phyloP scores from a whole-genome alignment of 2,113 vertebrate genomes.

The Entelurus aequoreus region DNA sequence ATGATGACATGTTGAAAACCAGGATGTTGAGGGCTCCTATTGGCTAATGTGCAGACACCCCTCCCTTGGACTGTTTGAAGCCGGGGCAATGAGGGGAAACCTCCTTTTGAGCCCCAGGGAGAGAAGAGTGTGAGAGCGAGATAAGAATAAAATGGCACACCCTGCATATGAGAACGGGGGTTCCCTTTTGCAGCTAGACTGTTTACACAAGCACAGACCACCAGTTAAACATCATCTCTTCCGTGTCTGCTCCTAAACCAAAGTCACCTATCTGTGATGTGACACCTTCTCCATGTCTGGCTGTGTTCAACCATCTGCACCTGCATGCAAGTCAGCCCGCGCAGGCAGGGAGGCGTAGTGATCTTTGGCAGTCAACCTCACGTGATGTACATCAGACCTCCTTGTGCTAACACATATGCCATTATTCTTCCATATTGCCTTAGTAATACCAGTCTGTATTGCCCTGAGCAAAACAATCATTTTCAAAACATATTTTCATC shows the following conservation, averaged over 20 bases:
- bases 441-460: conserved; percentile 6
- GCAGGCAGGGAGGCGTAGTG: conserved; percentile 19
- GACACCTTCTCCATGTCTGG: conserved; percentile 28
- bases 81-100: conserved; percentile 28
- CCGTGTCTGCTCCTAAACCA: conserved; percentile 13
- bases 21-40: conserved; percentile 21
- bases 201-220: conserved; percentile 20
- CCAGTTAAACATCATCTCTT: conserved; percentile 42
- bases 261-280: conserved; percentile 45
- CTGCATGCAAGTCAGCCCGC: conserved; percentile 21
- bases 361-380: conserved; percentile 26
- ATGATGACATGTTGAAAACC: conserved; percentile 18
- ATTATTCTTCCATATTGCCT: conserved; percentile 1
- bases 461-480: conserved; percentile 18
- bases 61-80: conserved; percentile 27
- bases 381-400: conserved; percentile 2
- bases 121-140: conserved; percentile 50
- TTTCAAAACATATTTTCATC: conserved; percentile 35
- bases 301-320: conserved; percentile 26
- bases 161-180: conserved; percentile 47
- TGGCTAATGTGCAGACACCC: conserved; percentile 28
- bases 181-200: conserved; percentile 39
- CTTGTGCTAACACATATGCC: conserved; percentile 17
- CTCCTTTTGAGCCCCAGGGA: conserved; percentile 52
- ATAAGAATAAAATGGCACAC: conserved; percentile 64